A percentile compares a stretch with the other conserved stretches of the same genome.
Conservation (phyloP, 2,888 invertebrate genomes). For the Alloplasta piceator region DNA sequence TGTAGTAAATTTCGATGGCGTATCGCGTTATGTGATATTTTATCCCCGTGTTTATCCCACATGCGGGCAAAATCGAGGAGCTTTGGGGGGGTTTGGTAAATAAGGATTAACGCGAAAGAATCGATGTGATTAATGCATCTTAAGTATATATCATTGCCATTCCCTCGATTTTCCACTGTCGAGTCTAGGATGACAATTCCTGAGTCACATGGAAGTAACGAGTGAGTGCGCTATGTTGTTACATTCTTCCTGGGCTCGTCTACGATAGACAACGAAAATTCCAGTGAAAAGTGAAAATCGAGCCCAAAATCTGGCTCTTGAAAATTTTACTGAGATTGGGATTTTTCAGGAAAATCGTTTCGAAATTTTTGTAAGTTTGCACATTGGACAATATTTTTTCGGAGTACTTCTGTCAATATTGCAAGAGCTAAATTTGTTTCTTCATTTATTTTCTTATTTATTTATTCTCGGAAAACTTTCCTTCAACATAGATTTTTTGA, state of each 20-base stretch:
- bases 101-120: slow-evolving; percentile 36
- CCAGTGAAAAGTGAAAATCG: slow-evolving; percentile 2
- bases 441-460: too few species aligned
- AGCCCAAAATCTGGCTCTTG: not conserved
- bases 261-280: slow-evolving; percentile 9
- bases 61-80: not conserved
- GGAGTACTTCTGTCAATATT: too few species aligned
- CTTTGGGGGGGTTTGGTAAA: slow-evolving; percentile 21
- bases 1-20: slow-evolving; percentile 28
- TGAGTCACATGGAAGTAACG: slow-evolving; percentile 41
- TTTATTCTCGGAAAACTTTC: too few species aligned
- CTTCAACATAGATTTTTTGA: too few species aligned
- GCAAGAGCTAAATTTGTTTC: too few species aligned
- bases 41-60: not conserved
- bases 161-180: not conserved
- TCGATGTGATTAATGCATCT: slow-evolving; percentile 23
- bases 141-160: not conserved
- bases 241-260: slow-evolving; percentile 5
- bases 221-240: slow-evolving; percentile 37
- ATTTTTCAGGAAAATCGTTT: too few species aligned
- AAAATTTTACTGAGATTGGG: not conserved
- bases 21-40: slow-evolving; percentile 21
- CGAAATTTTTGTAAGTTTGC: too few species aligned
- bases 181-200: slow-evolving; percentile 25
- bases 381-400: too few species aligned